Base-by-base conservation (phyloP, 2,888 invertebrate species). In the Dolichopus griseipennis region DNA sequence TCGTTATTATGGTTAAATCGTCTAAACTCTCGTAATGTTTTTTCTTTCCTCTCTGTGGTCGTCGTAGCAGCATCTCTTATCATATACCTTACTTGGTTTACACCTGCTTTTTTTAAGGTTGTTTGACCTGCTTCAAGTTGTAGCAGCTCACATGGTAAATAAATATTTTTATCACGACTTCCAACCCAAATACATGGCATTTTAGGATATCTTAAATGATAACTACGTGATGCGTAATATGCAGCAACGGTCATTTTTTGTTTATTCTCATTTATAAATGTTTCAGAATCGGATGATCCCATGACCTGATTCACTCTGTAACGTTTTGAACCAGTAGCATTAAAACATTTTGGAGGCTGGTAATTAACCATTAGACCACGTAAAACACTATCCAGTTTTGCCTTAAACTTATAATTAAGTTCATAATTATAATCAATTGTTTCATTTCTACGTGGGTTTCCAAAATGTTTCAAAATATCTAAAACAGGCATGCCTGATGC, bases 121-220 rank as follows among this genome's bases (percentile, higher is more conserved):
- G 81, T 89, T 83, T 98, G 97, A 0, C 93, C 94, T 61, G 85
- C 85, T 0, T 89, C 84, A 22, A 98, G 87, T 10, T 84, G 85
- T 75, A 95, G 90, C 10, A 95, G 83, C 82, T 97, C 97, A 61
- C 90, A 81, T 0, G 97, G 97, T 68, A 96, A 84, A 74, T 88
- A 88, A 65, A 93, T 90, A 70, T 85, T 87, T 74, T 88, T 90
- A 15, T 83, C 79, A n/a, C 77, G 75, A 5, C 79, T 75, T 0
- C 95, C 94, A 5, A 97, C 94, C 86, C 91, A 92, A 63, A 99
- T 78, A 74, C 93, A 93, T 22, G 93, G 95, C 68, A 94, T 79
- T 65, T 90, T 78, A 0, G 92, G 91, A 77, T 83, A 89, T 73
- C 78, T 73, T 27, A 90, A 71, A 0, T 1, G 70, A 68, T 74